These are phyloP conservation scores for human DNA, from an alignment of 2,113 vertebrate species.

Conservation along the genomic window GRCh38 chr2:222661001-222661500, in stretches of 20 bases:
- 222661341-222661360: neutral
- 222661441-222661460: neutral
- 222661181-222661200: neutral
- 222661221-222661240: neutral
- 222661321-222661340: neutral
- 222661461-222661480: neutral
- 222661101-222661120: neutral
- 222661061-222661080: neutral
- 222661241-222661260: neutral
- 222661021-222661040: neutral
- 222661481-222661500: neutral
- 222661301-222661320: neutral
- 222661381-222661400: neutral
- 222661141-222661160: neutral
- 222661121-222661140: neutral
- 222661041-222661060: constrained; percentile 36
- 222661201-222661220: neutral
- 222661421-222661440: neutral
- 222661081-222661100: neutral
- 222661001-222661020: neutral
- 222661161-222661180: neutral
- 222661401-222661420: neutral
- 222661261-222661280: neutral
- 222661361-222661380: neutral
- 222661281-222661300: neutral